Conservation (phyloP, 2,888 invertebrate species). For the Marronus borbonicus region DNA sequence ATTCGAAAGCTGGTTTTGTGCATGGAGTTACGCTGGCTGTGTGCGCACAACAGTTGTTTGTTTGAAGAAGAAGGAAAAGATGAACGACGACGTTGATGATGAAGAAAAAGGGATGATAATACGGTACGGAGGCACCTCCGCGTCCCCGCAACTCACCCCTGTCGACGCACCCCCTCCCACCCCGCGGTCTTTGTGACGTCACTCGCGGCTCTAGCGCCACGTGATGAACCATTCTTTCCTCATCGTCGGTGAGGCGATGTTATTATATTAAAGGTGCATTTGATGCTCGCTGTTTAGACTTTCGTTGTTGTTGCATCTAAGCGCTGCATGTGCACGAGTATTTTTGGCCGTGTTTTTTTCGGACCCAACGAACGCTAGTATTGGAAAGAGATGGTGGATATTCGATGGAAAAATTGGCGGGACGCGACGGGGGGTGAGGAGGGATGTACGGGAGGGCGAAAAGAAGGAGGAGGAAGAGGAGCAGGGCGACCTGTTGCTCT, state of each 20-base stretch:
- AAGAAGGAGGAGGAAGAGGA: too few species aligned
- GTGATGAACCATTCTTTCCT: slow-evolving; percentile 19
- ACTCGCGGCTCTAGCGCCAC: slow-evolving; percentile 55
- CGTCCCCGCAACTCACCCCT: slow-evolving; percentile 55
- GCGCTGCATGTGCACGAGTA: neutral
- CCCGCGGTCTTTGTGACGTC: slow-evolving; percentile 58
- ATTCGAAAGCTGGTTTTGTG: slow-evolving; percentile 68
- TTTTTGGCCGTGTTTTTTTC: slow-evolving; percentile 18
- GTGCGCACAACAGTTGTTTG: slow-evolving; percentile 38
- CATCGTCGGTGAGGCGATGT: slow-evolving; percentile 4
- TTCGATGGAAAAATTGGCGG: slow-evolving; percentile 35
- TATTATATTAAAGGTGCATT: slow-evolving; percentile 33
- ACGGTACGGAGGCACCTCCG: slow-evolving; percentile 24
- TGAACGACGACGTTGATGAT: neutral
- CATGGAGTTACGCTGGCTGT: slow-evolving; percentile 58
- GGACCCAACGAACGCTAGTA: neutral
- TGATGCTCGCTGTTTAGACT: neutral
- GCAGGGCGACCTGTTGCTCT: slow-evolving; percentile 65
- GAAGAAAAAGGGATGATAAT: neutral
- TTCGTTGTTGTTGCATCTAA: slow-evolving; percentile 18
- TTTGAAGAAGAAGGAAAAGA: slow-evolving; percentile 18
- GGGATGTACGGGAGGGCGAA: slow-evolving; percentile 26
- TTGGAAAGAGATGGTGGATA: neutral
- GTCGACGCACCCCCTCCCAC: neutral
- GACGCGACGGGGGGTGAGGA: slow-evolving; percentile 53